Percentiles rank a stretch among this genome's conserved stretches.
Evolutionary conservation across 1,140 invertebrate species (phyloP).

Genomic region (Platyscapa corneri): DNA sequence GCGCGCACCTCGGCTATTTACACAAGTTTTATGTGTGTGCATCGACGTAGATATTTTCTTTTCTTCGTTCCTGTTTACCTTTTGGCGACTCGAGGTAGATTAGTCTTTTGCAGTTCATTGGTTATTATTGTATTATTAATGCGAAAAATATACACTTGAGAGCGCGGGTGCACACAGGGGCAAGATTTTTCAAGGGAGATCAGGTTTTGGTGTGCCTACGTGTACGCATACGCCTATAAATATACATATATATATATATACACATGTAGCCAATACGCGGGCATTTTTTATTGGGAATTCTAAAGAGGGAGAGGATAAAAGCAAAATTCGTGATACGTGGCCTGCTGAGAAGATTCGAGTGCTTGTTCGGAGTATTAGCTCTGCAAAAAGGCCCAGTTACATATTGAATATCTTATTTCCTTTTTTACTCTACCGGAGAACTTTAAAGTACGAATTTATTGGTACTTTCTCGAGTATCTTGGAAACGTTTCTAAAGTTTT

Average conservation of each 20-base stretch:
- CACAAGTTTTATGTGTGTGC: neutral
- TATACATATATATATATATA: neutral
- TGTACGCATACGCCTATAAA: too few species aligned
- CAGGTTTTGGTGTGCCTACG: too few species aligned
- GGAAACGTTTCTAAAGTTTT: neutral
- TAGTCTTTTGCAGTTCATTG: neutral
- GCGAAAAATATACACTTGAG: neutral
- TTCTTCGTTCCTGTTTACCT: neutral
- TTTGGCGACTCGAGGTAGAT: neutral
- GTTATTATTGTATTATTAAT: neutral
- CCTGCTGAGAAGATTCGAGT: constrained; percentile 20
- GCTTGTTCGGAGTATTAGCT: neutral
- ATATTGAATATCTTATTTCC: constrained; percentile 26
- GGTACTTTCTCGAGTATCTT: neutral
- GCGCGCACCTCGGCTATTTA: too few species aligned
- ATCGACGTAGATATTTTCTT: neutral
- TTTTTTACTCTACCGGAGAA: neutral
- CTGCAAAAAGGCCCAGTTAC: neutral
- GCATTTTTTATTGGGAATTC: neutral
- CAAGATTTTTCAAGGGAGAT: neutral
- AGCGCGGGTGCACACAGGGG: neutral
- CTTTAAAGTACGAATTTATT: neutral
- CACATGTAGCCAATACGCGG: neutral
- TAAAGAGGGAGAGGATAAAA: neutral
- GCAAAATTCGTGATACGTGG: neutral